phyloP scores from a whole-genome alignment of 2,797 vertebrate species.

The Gymnothorax reevesii region DNA sequence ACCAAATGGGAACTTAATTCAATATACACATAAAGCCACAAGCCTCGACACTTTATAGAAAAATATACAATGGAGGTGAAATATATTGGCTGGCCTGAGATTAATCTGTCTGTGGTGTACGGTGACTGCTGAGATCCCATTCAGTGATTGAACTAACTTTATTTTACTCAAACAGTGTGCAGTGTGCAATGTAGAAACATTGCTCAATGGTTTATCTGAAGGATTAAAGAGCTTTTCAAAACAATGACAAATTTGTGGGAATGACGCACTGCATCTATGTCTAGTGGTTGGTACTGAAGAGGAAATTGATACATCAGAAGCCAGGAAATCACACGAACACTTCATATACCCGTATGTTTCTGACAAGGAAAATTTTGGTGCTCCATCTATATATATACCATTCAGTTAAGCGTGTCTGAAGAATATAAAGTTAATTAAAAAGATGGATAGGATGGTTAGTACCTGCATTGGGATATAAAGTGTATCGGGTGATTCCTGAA shows the following conservation, averaged over 20 bases:
- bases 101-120: constrained; percentile 13
- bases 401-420: not conserved
- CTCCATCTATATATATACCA: not conserved
- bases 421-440: not conserved
- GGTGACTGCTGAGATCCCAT: not conserved
- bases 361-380: not conserved
- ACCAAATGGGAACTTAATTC: not conserved
- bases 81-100: not conserved
- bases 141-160: constrained; percentile 2
- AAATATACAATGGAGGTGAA: not conserved
- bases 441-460: not conserved
- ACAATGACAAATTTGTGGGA: constrained; percentile 3
- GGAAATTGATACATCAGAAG: not conserved
- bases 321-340: not conserved
- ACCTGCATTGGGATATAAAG: not conserved
- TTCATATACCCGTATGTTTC: not conserved
- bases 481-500: not conserved
- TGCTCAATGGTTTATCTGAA: not conserved
- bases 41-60: constrained; percentile 8
- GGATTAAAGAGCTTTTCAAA: constrained; percentile 3
- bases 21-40: constrained; percentile 15
- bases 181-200: not conserved
- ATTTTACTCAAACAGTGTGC: not conserved
- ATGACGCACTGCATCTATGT: not conserved
- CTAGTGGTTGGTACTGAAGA: not conserved